Percentiles rank a stretch among this genome's conserved stretches.
Evolutionary conservation across 2,797 vertebrate species (phyloP).

Genomic region (Typhlichthys subterraneus): DNA sequence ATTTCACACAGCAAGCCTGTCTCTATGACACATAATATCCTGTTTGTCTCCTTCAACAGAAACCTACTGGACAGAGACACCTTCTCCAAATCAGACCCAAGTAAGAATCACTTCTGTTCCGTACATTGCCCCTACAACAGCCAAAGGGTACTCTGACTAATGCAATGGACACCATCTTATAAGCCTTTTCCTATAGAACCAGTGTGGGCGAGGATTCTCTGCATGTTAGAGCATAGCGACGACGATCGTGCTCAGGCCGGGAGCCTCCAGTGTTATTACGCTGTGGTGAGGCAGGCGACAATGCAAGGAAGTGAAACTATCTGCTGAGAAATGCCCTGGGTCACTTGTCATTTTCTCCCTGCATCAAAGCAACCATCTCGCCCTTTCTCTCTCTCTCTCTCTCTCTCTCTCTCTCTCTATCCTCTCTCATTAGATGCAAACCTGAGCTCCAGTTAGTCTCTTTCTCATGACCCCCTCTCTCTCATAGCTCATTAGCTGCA

Average conservation of each 20-base stretch:
- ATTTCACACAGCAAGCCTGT: slow-evolving; percentile 3
- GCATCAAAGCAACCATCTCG: background rate
- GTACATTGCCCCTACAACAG: background rate
- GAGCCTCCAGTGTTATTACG: background rate
- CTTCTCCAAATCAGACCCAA: slow-evolving; percentile 98
- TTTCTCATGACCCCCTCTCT: slow-evolving; percentile 1
- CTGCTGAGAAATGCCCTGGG: no score
- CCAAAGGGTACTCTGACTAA: slow-evolving; percentile 51
- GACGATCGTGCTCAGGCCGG: background rate
- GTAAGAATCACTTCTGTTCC: slow-evolving; percentile 77
- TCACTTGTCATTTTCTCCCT: no score
- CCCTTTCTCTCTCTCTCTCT: background rate
- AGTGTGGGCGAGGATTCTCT: background rate
- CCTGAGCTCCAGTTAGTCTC: slow-evolving; percentile 7
- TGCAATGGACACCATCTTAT: slow-evolving; percentile 30
- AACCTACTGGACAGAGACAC: slow-evolving; percentile 98
- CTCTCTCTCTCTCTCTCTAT: background rate
- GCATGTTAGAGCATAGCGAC: slow-evolving; percentile 1
- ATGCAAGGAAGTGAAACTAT: no score
- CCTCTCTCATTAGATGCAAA: background rate
- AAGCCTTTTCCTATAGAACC: slow-evolving; percentile 37
- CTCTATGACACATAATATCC: slow-evolving; percentile 12
- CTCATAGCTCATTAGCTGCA: background rate
- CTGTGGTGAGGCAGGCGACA: no score
- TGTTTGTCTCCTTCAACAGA: slow-evolving; percentile 77